A percentile compares a stretch with the other conserved stretches of the same genome.
Conservation (phyloP, 2,113 vertebrate genomes). For the Chlamydotis undulata region DNA sequence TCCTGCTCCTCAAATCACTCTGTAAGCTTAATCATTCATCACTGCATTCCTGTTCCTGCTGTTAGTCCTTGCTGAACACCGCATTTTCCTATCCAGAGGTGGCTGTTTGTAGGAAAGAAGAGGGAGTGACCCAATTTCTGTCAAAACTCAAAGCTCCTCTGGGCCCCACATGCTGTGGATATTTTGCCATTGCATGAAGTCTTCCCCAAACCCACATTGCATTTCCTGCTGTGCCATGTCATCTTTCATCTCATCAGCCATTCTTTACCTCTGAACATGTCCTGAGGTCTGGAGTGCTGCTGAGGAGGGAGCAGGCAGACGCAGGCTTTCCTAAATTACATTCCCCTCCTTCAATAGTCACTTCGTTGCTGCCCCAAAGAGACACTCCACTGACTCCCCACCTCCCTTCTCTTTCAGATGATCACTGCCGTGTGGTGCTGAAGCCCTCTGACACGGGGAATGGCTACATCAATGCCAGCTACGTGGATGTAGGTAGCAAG, state of each 20-base stretch:
- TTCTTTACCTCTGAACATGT: not conserved
- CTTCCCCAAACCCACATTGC: fast-evolving
- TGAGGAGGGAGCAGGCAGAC: not conserved
- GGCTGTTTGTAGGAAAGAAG: not conserved
- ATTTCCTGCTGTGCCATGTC: not conserved
- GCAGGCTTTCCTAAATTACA: not conserved
- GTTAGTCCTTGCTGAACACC: not conserved
- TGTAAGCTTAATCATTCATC: not conserved
- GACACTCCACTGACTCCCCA: too few species aligned
- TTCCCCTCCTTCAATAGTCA: not conserved
- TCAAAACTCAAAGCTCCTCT: not conserved
- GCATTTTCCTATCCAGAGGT: not conserved
- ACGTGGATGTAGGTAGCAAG: conserved; percentile 23
- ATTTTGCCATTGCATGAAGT: not conserved
- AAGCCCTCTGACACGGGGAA: not conserved
- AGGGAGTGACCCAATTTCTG: not conserved
- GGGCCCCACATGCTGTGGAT: not conserved
- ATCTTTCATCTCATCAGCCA: not conserved
- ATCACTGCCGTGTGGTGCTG: conserved; percentile 57
- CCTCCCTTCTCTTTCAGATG: conserved; percentile 24
- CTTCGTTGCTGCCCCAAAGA: not conserved
- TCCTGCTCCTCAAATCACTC: not conserved
- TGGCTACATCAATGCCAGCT: conserved; percentile 69
- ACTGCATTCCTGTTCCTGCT: not conserved
- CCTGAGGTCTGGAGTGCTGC: not conserved